phyloP scores from a whole-genome alignment of 2,888 invertebrate genomes.

The Acleris emargana region DNA sequence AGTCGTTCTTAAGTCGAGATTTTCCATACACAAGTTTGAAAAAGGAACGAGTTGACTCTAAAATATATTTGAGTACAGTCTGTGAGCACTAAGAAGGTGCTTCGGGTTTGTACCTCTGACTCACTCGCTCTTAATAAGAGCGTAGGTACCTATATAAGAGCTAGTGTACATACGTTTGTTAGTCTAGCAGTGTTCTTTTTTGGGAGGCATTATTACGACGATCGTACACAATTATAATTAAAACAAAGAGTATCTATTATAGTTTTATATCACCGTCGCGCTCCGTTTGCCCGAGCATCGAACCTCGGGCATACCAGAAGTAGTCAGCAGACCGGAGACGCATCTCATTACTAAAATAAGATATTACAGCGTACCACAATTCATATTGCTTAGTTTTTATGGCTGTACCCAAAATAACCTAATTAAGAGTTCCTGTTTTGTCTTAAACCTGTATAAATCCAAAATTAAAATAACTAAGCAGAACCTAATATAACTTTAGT shows the following conservation, averaged over 20 bases:
- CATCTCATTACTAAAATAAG: conserved; percentile 24
- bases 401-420: background rate
- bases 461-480: too few relatives aligned
- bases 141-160: too few relatives aligned
- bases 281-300: conserved; percentile 34
- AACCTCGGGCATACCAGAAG: conserved; percentile 29
- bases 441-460: too few relatives aligned
- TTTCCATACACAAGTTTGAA: too few relatives aligned
- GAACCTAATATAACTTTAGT: too few relatives aligned
- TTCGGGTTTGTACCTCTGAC: too few relatives aligned
- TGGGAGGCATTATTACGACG: background rate
- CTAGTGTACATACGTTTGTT: too few relatives aligned
- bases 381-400: background rate
- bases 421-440: background rate
- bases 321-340: conserved; percentile 29
- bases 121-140: too few relatives aligned
- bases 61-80: too few relatives aligned
- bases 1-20: too few relatives aligned
- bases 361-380: background rate
- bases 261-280: conserved; percentile 19
- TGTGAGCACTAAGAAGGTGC: too few relatives aligned
- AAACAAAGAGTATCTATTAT: conserved; percentile 8
- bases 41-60: too few relatives aligned
- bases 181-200: background rate
- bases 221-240: background rate